phyloP scores from a whole-genome alignment of 30 jellyfish, hydroid and myxozoan species.

The Turritopsis rubra region DNA sequence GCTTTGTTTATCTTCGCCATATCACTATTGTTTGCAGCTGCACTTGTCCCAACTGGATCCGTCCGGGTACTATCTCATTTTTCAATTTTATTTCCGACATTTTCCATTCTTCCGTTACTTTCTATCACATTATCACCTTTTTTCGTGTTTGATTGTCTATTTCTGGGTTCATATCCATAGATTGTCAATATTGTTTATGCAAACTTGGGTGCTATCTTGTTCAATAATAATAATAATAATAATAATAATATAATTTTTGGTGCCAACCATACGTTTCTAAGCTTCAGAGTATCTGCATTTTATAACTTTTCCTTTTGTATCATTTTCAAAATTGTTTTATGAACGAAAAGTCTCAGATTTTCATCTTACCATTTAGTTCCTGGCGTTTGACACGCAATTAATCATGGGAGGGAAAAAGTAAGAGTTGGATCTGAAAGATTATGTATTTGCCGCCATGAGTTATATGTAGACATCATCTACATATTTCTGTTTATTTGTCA shows the following conservation, averaged over 20 bases:
- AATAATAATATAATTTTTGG: no score
- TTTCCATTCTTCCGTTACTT: background rate
- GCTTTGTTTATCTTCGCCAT: conserved; percentile 46
- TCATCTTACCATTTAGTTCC: conserved; percentile 42
- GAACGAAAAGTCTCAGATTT: no score
- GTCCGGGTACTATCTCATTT: conserved; percentile 49
- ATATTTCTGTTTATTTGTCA: conserved; percentile 63
- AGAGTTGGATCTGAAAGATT: conserved; percentile 78
- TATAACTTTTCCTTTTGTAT: no score
- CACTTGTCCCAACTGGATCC: conserved; percentile 59
- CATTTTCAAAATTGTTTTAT: no score
- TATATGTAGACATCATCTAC: conserved; percentile 82
- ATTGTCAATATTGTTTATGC: conserved; percentile 58
- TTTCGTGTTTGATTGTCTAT: background rate
- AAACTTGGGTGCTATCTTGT: conserved; percentile 72
- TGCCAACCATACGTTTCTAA: no score
- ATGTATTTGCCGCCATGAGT: conserved; percentile 89
- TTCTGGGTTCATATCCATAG: conserved; percentile 2
- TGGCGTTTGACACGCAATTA: conserved; percentile 85
- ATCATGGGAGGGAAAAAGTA: conserved; percentile 88
- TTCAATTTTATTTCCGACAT: no score
- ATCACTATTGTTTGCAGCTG: conserved; percentile 59
- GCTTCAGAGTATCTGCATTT: no score
- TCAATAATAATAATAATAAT: no score
- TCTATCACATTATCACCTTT: background rate